Evolutionary conservation across 1,140 invertebrate genomes (phyloP), one percentile per base, ranked within the genome.

Genomic region (Leptopilina clavipes): DNA sequence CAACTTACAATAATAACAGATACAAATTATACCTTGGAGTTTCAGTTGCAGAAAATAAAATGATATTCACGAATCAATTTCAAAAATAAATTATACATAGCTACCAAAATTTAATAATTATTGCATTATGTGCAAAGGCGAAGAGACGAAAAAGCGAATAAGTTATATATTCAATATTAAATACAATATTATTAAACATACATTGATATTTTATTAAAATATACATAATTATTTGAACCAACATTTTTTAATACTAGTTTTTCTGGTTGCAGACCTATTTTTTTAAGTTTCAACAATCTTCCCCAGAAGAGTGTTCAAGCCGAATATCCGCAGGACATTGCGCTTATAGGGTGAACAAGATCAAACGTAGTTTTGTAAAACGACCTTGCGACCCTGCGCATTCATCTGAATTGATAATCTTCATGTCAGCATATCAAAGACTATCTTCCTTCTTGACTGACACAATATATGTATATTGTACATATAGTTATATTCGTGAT

Each of bases 321-420:
- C n/a, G n/a, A 78, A 80, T 79, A 75, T 82, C 81, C 82, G 75
- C 76, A 71, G 82, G 83, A 80, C 80, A 74, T 71, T 75, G 71
- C 70, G n/a, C n/a, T n/a, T 79, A 76, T 45, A 74, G 85, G 82
- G 79, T 76, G 81, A 82, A 79, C 72, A 85, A 85, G 89, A 89
- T 89, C 87, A 89, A 89, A 89, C 86, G 85, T 79, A 86, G 86
- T 88, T 88, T 88, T 86, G 84, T 82, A 83, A 87, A 89, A 85
- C 86, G 86, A 85, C 86, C 81, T 80, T 76, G 79, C 79, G 76
- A 72, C 83, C 81, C 80, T 85, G 79, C 72, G 79, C 72, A 74
- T 86, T 89, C 87, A 90, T 90, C 83, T 90, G 89, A 90, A 90
- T 90, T 90, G 88, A 90, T 90, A 90, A 90, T 90, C 86, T 81